These are phyloP conservation scores for Amphiura filiformis DNA, from an alignment of 35 echinoderm and acorn worm species.

Conservation along the genomic window DNA sequence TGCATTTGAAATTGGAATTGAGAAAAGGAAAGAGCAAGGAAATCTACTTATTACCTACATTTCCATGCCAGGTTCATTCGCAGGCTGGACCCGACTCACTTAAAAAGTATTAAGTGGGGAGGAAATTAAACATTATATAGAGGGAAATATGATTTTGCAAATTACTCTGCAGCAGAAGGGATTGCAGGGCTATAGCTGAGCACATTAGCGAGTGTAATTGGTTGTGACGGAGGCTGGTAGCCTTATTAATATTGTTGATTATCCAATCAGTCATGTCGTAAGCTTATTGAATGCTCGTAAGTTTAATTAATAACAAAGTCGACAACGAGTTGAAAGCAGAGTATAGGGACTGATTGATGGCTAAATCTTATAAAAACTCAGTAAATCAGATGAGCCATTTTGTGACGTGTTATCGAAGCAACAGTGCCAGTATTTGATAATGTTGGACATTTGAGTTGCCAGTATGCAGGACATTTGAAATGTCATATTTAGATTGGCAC, in stretches of 20 bases:
- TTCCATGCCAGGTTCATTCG: neutral
- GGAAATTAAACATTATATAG: neutral
- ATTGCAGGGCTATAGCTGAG: neutral
- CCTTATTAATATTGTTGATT: neutral
- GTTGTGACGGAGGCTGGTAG: neutral
- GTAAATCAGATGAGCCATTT: too few species aligned
- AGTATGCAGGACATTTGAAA: too few species aligned
- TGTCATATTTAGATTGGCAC: too few species aligned
- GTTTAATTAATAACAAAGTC: neutral
- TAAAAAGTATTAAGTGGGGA: neutral
- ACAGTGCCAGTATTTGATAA: too few species aligned
- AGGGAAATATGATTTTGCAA: constrained; percentile 10
- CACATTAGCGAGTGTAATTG: neutral
- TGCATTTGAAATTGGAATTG: neutral
- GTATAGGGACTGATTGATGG: too few species aligned
- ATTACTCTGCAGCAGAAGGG: neutral
- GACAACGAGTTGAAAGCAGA: too few species aligned
- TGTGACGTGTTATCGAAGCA: too few species aligned
- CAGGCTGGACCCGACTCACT: neutral
- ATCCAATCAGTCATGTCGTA: neutral
- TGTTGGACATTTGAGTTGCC: too few species aligned
- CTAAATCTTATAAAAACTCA: too few species aligned
- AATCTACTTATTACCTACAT: constrained; percentile 11
- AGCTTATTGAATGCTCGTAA: neutral
- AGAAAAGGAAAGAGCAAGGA: neutral